Conservation (phyloP, 35 echinoderm and acorn worm species). For the Lytechinus variegatus region DNA sequence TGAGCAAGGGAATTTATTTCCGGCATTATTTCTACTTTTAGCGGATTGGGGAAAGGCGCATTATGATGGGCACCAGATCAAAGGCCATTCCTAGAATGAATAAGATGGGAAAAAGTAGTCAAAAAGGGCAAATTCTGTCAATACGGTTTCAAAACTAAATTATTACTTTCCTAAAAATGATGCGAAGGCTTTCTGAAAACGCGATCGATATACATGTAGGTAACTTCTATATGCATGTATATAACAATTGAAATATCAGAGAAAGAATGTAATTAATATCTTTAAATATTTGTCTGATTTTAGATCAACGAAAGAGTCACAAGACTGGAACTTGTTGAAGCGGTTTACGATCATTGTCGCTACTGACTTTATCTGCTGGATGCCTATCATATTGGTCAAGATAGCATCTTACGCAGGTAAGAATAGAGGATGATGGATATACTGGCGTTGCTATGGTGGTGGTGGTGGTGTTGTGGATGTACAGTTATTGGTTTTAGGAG, state of each 20-base stretch:
- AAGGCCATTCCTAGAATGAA: too few species aligned
- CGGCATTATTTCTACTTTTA: too few species aligned
- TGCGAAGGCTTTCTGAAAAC: too few species aligned
- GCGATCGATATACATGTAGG: too few species aligned
- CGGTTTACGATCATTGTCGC: slow-evolving; percentile 90
- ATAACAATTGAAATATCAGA: neutral
- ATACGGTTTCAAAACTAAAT: too few species aligned
- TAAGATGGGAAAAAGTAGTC: too few species aligned
- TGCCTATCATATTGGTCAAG: slow-evolving; percentile 95
- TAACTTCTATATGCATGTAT: too few species aligned
- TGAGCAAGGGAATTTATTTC: too few species aligned
- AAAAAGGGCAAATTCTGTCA: too few species aligned
- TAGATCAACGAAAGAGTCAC: slow-evolving; percentile 87
- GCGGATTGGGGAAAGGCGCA: too few species aligned
- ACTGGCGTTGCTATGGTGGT: neutral
- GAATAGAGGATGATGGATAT: neutral
- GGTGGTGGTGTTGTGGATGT: neutral
- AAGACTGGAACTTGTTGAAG: slow-evolving; percentile 87
- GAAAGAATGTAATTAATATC: neutral
- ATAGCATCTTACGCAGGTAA: slow-evolving; percentile 82
- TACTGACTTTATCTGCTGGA: slow-evolving; percentile 97
- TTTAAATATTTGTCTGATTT: neutral
- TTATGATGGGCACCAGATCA: too few species aligned
- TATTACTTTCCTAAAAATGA: too few species aligned
- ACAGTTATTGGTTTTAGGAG: neutral